Evolutionary conservation across 1,140 invertebrate genomes (phyloP).

Genomic region (Eueides isabella): DNA sequence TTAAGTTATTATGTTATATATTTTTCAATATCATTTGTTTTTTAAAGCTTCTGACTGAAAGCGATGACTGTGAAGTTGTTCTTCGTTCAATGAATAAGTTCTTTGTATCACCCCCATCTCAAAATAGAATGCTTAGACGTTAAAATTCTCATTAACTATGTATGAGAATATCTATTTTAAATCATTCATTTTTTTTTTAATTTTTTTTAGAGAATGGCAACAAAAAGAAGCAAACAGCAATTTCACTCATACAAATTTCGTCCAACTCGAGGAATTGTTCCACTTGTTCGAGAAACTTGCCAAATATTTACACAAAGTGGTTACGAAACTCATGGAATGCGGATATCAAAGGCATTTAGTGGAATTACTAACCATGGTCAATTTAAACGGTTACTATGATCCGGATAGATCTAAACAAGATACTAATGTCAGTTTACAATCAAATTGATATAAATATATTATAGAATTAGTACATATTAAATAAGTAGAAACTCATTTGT

Average conservation of each 20-base stretch:
- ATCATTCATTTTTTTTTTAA: no score
- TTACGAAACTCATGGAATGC: constrained; percentile 72
- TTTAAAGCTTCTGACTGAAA: no score
- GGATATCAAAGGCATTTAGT: constrained; percentile 78
- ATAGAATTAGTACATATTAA: no score
- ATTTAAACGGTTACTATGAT: constrained; percentile 78
- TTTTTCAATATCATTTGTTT: no score
- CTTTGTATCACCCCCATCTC: no score
- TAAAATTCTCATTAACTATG: no score
- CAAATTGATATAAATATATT: constrained; percentile 18
- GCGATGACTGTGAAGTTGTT: no score
- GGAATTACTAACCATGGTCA: constrained; percentile 75
- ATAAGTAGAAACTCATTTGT: no score
- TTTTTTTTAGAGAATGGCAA: constrained; percentile 65
- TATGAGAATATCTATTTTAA: no score
- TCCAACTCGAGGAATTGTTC: constrained; percentile 70
- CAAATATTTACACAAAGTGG: constrained; percentile 75
- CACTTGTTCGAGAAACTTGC: constrained; percentile 75
- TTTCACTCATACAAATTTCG: constrained; percentile 72
- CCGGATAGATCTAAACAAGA: constrained; percentile 58
- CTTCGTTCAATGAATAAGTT: no score
- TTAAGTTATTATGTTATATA: no score
- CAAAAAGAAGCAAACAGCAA: constrained; percentile 62
- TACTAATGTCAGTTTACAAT: constrained; percentile 47
- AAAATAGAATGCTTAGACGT: no score